Evolutionary conservation across 2,797 vertebrate species (phyloP), one percentile per base, ranked within the genome.

Genomic region (Gallinago solitaria): DNA sequence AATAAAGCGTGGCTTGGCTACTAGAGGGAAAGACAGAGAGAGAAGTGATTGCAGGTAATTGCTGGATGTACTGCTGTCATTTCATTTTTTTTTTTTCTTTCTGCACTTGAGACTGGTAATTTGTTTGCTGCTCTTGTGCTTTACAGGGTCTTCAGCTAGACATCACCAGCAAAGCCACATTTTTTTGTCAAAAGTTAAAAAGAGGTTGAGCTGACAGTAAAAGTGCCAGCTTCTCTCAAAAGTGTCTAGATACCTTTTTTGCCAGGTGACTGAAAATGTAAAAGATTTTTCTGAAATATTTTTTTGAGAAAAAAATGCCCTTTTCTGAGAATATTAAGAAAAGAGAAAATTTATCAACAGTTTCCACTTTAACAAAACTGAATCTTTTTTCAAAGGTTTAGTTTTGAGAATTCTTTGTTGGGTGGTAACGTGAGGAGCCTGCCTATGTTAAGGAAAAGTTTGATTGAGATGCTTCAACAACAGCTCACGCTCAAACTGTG

Each of bases 41-140:
- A 88, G 76, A 80, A 80, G 50, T 71, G 77, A 82, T 84, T 82
- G 48, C 27, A 88, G 21, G 43, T 88, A 95, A 83, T 86, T 88
- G 47, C 53, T 86, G 39, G 51, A 70, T 0, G 2, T 60, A 51
- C 19, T 83, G 59, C 27, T 90, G 71, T 84, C 12, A 35, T 56
- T 86, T 73, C 30, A 18, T 70, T 71, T 30, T 56, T 47, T 59
- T 76, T 87, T 39, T 39, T 87, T 80, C n/a, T 79, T 90, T 43
- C 48, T 70, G 12, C 12, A 67, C 85, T 91, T 76, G 39, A 87
- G 32, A 37, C 33, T 37, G 43, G 25, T 71, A 51, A 79, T 41
- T 60, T 63, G 91, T 95, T 87, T 91, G 17, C n/a, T 80, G 27
- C 4, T 90, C 8, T 84, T 80, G 30, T 32, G 28, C 67, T 79